Percentiles rank a stretch among this genome's conserved stretches.
Evolutionary conservation across 2,888 invertebrate genomes (phyloP).

Genomic region (Catocala fraxini): DNA sequence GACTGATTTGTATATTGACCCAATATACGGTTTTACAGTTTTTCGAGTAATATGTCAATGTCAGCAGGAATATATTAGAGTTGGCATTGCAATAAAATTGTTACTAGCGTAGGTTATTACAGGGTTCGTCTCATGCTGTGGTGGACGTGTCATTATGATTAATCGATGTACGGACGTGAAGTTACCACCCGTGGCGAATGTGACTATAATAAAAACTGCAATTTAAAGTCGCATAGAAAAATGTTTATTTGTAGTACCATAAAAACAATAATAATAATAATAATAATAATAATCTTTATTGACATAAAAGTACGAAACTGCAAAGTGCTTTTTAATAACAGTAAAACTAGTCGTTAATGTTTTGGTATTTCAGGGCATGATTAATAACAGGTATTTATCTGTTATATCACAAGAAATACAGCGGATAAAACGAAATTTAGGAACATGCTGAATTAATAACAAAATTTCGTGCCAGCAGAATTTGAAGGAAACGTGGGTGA

Average conservation of each 20-base stretch:
- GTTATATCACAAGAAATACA: conserved; percentile 28
- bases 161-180: conserved; percentile 47
- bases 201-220: conserved; percentile 31
- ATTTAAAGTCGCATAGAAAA: conserved; percentile 34
- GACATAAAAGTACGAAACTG: conserved; percentile 30
- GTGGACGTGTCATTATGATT: conserved; percentile 57
- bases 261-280: too few relatives aligned
- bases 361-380: conserved; percentile 29
- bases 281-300: too few relatives aligned
- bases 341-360: conserved; percentile 28
- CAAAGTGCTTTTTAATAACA: conserved; percentile 53
- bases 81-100: conserved; percentile 53
- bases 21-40: conserved; percentile 44
- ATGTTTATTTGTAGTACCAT: conserved; percentile 22
- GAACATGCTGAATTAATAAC: conserved; percentile 48
- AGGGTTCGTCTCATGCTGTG: conserved; percentile 39
- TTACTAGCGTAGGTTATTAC: conserved; percentile 54
- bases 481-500: conserved; percentile 37
- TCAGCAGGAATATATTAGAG: conserved; percentile 52
- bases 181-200: conserved; percentile 36
- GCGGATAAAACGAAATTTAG: conserved; percentile 33
- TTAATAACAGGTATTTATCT: conserved; percentile 45
- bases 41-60: conserved; percentile 58
- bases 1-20: conserved; percentile 46
- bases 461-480: conserved; percentile 48